Evolutionary conservation across 1,140 invertebrate genomes (phyloP).

Genomic region (Patella vulgata): DNA sequence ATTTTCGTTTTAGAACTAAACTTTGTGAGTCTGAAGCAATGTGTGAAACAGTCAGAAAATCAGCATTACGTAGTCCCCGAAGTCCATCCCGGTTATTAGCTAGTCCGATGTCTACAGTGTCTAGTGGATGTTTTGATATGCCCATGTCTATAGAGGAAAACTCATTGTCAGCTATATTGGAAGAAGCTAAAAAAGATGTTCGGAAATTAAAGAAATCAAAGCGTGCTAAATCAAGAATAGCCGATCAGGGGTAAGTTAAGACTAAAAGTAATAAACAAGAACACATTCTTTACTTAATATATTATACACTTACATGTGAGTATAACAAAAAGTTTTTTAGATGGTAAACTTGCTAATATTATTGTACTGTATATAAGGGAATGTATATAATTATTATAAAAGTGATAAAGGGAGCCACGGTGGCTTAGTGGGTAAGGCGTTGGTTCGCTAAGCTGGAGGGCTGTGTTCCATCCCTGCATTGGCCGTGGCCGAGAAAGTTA

Average conservation of each 20-base stretch:
- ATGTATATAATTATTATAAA: too few relatives aligned
- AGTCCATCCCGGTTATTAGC: slow-evolving; percentile 47
- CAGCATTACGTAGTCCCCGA: neutral
- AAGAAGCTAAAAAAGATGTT: slow-evolving; percentile 76
- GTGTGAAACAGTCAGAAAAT: slow-evolving; percentile 58
- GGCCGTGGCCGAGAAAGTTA: too few relatives aligned
- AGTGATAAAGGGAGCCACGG: too few relatives aligned
- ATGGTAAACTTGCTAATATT: too few relatives aligned
- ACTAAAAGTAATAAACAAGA: neutral
- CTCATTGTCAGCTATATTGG: slow-evolving; percentile 65
- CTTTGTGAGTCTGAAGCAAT: slow-evolving; percentile 88
- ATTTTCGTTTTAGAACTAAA: slow-evolving; percentile 54
- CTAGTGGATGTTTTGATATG: slow-evolving; percentile 32
- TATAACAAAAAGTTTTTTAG: too few relatives aligned
- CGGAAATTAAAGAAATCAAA: slow-evolving; percentile 70
- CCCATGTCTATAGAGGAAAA: slow-evolving; percentile 40
- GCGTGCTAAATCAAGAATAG: slow-evolving; percentile 35
- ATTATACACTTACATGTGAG: too few relatives aligned
- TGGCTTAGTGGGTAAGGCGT: too few relatives aligned
- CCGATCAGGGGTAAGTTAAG: slow-evolving; percentile 20
- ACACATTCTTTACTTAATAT: too few relatives aligned
- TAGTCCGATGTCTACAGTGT: slow-evolving; percentile 36
- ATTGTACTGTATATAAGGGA: too few relatives aligned
- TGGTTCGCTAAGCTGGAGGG: too few relatives aligned
- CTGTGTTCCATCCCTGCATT: too few relatives aligned